Evolutionary conservation across 1,140 invertebrate genomes (phyloP).

Genomic region (Liolophura sinensis): DNA sequence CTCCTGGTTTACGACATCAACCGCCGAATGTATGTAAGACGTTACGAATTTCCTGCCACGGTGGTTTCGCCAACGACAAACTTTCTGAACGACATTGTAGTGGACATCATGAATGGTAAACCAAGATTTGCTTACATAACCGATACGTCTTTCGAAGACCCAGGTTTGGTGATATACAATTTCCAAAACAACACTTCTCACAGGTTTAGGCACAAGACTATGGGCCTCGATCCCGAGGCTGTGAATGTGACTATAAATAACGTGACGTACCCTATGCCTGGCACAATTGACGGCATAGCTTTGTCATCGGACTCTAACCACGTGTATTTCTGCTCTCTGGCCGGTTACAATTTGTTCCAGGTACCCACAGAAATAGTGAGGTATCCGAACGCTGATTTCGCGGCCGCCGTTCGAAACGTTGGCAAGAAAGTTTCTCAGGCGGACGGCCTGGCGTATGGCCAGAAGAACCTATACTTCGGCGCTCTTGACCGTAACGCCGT

Average conservation of each 20-base stretch:
- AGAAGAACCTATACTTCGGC: constrained; percentile 23
- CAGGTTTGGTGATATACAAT: constrained; percentile 27
- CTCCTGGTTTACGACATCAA: constrained; percentile 26
- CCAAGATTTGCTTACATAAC: constrained; percentile 34
- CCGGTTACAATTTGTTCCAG: constrained; percentile 16
- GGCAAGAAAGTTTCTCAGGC: constrained; percentile 19
- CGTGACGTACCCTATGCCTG: not conserved
- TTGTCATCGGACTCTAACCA: constrained; percentile 31
- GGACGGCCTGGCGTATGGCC: constrained; percentile 25
- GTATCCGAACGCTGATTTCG: constrained; percentile 5
- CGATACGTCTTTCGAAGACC: constrained; percentile 16
- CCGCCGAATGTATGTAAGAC: constrained; percentile 8
- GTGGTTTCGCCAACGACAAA: constrained; percentile 23
- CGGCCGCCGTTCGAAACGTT: not conserved
- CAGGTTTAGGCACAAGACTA: constrained; percentile 20
- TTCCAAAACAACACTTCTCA: constrained; percentile 14
- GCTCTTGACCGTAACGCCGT: constrained; percentile 20
- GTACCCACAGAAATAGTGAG: constrained; percentile 20
- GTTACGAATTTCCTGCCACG: constrained; percentile 19
- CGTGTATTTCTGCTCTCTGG: constrained; percentile 32
- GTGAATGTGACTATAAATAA: not conserved
- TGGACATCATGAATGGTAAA: constrained; percentile 28
- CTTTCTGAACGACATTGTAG: constrained; percentile 38
- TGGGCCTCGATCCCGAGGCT: constrained; percentile 16
- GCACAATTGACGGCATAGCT: constrained; percentile 31